phyloP scores from a whole-genome alignment of 2,797 vertebrate genomes.

The Urocyon cinereoargenteus region DNA sequence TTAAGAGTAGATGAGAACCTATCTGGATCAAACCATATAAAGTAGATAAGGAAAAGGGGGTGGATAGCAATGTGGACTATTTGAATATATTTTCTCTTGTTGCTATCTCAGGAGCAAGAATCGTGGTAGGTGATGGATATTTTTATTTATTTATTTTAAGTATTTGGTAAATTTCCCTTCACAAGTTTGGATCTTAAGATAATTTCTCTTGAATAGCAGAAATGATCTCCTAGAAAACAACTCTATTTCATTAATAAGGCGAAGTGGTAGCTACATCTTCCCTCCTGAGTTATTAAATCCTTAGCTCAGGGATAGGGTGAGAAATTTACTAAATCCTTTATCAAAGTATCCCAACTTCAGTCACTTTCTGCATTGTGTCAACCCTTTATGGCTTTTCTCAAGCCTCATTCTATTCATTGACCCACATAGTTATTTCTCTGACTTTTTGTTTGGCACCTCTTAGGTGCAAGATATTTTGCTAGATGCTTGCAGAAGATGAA shows the following conservation, averaged over 20 bases:
- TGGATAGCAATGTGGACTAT: too few species aligned
- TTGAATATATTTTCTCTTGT: not conserved
- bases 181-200: not conserved
- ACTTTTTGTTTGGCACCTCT: not conserved
- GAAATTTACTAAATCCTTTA: not conserved
- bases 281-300: not conserved
- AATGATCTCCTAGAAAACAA: not conserved
- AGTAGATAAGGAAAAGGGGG: not conserved
- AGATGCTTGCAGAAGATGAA: not conserved
- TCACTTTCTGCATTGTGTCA: not conserved
- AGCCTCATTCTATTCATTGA: not conserved
- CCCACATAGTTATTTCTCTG: not conserved
- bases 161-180: not conserved
- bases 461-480: not conserved
- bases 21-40: rapidly evolving
- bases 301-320: not conserved
- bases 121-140: too few species aligned
- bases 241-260: not conserved
- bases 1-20: not conserved
- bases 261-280: not conserved
- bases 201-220: not conserved
- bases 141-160: slow-evolving; percentile 31
- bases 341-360: not conserved
- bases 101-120: not conserved
- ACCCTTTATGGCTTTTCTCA: not conserved